Base-by-base conservation (phyloP, 2,888 invertebrate genomes). In the Cyrtodaria siliqua region DNA sequence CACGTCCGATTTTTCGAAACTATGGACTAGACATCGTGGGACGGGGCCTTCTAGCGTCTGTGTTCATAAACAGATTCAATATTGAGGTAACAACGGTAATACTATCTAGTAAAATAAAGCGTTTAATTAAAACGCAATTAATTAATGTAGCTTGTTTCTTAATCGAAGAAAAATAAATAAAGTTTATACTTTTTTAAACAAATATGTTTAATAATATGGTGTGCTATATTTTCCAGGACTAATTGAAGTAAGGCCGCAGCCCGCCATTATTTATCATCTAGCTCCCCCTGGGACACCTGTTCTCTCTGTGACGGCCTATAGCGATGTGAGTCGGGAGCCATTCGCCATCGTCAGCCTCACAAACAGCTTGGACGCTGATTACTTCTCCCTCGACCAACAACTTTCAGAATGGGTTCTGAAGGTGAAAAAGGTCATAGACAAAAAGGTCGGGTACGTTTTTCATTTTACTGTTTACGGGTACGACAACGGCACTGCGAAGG, bases 231-330 rank as follows among this genome's bases (percentile, higher is more conserved):
- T 33, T 33, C 12, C 33, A 33, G 33, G 27, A 63, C 6, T 33
- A 8, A 8, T 33, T 8, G 4, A 52, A 9, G 83, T 87, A 1
- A 77, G 74, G 8, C 85, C 86, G 8, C 81, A 85, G 40, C 88
- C 88, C 8, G 87, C 86, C 9, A 49, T 84, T 2, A 79, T 89
- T 3, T 84, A 86, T 56, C 63, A 80, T 24, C 71, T 81, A 1
- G 87, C 89, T 0, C 79, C 79, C 0, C 72, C 79, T 0, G 80
- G 72, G 9, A 82, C 84, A 1, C 72, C 85, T 2, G 86, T 87
- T 6, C 72, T 87, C 0, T 83, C 72, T 1, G 82, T 89, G 2
- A 79, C 50, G 3, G 87, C 83, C 0, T 84, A 79, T 44, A 85
- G 85, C 24, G 78, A 82, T 9, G 68, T 44, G 8, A 86, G 87